Evolutionary conservation across 2,113 vertebrate genomes (phyloP).

Genomic region (Festucalex cinctus): DNA sequence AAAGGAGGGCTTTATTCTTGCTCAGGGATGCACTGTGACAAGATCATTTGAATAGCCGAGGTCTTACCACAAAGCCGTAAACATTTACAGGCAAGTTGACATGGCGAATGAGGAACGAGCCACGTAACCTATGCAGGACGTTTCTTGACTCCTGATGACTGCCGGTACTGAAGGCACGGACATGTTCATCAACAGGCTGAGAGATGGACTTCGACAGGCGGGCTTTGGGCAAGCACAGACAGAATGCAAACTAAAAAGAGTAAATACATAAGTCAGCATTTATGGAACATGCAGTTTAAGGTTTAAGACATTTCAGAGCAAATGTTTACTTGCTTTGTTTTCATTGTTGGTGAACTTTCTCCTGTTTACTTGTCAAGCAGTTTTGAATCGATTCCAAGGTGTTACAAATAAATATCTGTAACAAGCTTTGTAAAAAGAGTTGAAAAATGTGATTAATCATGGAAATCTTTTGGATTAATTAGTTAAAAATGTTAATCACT

Average conservation of each 20-base stretch:
- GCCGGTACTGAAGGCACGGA: conserved; percentile 11
- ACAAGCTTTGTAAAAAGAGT: too few species aligned
- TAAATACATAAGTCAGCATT: conserved; percentile 16
- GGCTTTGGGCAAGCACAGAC: not conserved
- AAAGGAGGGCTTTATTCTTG: conserved; percentile 73
- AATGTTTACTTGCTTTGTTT: too few species aligned
- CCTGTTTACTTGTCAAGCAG: too few species aligned
- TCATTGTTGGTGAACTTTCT: too few species aligned
- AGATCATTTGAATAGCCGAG: conserved; percentile 75
- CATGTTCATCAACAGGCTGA: conserved; percentile 18
- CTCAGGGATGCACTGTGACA: conserved; percentile 76
- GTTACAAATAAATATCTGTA: too few species aligned
- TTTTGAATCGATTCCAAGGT: too few species aligned
- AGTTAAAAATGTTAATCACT: too few species aligned
- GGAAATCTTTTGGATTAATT: too few species aligned
- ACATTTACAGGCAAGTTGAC: conserved; percentile 76
- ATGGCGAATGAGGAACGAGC: conserved; percentile 73
- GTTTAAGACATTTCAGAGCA: too few species aligned
- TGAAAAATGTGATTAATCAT: too few species aligned
- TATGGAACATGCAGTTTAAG: too few species aligned
- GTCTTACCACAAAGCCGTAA: conserved; percentile 73
- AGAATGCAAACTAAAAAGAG: conserved; percentile 37
- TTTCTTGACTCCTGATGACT: conserved; percentile 54
- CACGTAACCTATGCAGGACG: conserved; percentile 56
- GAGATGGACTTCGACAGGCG: conserved; percentile 4